A percentile compares a stretch with the other conserved stretches of the same genome.
Evolutionary conservation across 2,797 vertebrate species (phyloP).

Genomic region (Pagetopsis macropterus): DNA sequence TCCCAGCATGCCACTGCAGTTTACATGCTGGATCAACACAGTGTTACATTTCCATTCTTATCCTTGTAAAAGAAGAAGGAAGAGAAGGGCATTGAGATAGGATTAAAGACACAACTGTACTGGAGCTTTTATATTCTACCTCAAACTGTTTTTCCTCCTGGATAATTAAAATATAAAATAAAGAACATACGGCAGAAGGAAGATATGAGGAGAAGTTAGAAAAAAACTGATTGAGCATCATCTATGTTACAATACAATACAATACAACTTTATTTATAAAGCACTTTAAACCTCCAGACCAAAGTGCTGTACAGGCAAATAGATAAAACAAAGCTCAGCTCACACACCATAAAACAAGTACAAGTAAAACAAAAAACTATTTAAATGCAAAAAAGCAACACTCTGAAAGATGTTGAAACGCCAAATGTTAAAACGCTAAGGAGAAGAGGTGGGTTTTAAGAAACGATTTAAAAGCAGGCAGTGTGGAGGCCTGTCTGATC

Average conservation of each 20-base stretch:
- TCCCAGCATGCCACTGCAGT: constrained; percentile 44
- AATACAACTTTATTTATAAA: no score
- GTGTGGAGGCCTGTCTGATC: no score
- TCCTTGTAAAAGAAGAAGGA: constrained; percentile 9
- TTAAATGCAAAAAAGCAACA: no score
- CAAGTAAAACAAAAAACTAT: no score
- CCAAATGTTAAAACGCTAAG: no score
- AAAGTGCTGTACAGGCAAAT: no score
- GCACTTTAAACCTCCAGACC: no score
- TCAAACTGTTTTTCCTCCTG: neutral
- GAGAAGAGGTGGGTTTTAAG: no score
- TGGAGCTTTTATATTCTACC: constrained; percentile 1
- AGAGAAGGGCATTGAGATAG: constrained; percentile 1
- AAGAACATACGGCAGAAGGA: neutral
- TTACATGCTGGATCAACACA: constrained; percentile 47
- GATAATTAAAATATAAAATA: constrained; percentile 8
- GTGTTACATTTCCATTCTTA: constrained; percentile 30
- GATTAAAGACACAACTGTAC: neutral
- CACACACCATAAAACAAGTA: no score
- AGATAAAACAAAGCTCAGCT: no score
- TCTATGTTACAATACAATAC: neutral
- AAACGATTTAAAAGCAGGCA: no score
- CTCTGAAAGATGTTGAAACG: no score
- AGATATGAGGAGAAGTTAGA: neutral
- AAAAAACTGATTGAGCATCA: neutral